Evolutionary conservation across 1,140 invertebrate species (phyloP).

Genomic region (Campoletis sonorensis): DNA sequence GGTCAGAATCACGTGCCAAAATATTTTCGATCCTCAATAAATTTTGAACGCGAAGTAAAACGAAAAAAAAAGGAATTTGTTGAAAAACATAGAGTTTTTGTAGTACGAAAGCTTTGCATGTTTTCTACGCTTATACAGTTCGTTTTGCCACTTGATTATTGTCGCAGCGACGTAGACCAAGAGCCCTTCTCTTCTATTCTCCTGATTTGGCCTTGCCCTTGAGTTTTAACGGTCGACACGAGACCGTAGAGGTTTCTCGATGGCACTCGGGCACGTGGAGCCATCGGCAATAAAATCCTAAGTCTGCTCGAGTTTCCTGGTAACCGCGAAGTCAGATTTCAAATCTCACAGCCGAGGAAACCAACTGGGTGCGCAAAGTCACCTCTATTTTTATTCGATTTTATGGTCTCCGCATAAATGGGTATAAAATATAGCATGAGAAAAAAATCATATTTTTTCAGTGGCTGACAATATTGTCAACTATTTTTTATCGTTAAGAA

Average conservation of each 20-base stretch:
- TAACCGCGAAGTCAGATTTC: slow-evolving; percentile 1
- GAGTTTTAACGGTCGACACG: slow-evolving; percentile 5
- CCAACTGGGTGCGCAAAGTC: too few relatives aligned
- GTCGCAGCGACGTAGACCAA: neutral
- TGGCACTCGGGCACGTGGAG: neutral
- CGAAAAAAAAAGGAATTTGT: too few relatives aligned
- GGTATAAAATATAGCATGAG: too few relatives aligned
- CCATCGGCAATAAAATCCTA: slow-evolving; percentile 1
- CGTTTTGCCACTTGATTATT: neutral
- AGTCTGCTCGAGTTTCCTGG: slow-evolving; percentile 1
- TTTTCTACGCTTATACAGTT: neutral
- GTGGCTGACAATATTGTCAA: too few relatives aligned
- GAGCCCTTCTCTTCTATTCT: slow-evolving; percentile 18
- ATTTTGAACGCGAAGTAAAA: too few relatives aligned
- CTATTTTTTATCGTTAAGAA: too few relatives aligned
- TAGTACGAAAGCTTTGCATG: neutral
- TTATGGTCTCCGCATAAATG: too few relatives aligned
- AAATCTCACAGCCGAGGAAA: neutral
- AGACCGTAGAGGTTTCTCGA: slow-evolving; percentile 2
- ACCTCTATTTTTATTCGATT: too few relatives aligned
- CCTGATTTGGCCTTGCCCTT: slow-evolving; percentile 9
- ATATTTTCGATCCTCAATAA: too few relatives aligned
- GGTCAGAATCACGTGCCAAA: too few relatives aligned
- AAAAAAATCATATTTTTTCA: too few relatives aligned
- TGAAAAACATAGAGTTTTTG: neutral